A percentile compares a stretch with the other conserved stretches of the same genome.
phyloP scores from a whole-genome alignment of 2,113 vertebrate genomes.

The Daphoenositta chrysoptera region DNA sequence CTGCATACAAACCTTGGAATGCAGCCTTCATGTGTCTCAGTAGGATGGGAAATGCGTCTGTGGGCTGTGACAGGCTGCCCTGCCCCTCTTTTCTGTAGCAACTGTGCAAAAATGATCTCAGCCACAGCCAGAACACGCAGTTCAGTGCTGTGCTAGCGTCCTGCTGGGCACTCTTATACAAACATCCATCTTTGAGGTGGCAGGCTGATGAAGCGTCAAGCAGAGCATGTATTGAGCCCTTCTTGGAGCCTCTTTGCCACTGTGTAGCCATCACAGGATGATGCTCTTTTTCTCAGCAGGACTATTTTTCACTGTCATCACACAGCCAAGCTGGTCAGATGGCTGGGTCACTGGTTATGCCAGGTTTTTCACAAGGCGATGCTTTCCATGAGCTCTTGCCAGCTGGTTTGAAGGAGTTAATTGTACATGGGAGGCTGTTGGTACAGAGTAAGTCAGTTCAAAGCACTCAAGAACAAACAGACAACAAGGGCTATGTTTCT shows the following conservation, averaged over 20 bases:
- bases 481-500: neutral
- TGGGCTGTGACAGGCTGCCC: neutral
- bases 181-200: neutral
- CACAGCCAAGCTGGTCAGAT: neutral
- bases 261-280: neutral
- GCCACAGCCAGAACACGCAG: neutral
- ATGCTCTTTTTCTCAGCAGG: neutral
- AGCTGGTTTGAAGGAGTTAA: neutral
- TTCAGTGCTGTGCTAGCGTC: neutral
- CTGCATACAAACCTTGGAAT: neutral
- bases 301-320: neutral
- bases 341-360: neutral
- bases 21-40: rapidly evolving
- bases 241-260: neutral
- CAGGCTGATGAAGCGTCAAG: neutral
- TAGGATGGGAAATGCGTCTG: neutral
- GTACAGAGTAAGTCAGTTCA: neutral
- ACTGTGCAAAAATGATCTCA: neutral
- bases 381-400: neutral
- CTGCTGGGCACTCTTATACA: neutral
- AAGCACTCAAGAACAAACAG: neutral
- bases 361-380: neutral
- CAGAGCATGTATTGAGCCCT: neutral
- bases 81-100: neutral
- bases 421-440: neutral